These are phyloP conservation scores for Melanotaenia duboulayi DNA, from an alignment of 2,113 vertebrate genomes.

Conservation along the genomic window DNA sequence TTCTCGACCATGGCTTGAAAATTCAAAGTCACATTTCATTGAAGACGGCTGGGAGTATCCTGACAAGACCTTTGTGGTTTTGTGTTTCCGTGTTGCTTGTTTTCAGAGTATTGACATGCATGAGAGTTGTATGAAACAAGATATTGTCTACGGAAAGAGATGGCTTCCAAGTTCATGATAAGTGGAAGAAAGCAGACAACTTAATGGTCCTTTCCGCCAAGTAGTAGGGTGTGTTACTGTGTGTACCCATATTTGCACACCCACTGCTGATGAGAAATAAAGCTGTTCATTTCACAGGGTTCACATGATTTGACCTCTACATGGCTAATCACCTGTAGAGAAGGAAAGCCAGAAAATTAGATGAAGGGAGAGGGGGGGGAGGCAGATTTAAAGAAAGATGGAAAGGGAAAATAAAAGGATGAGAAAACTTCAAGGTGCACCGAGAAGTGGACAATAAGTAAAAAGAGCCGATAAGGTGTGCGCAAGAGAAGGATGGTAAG, in stretches of 20 bases:
- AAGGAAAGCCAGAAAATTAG: slow-evolving; percentile 42
- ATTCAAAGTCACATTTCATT: background rate
- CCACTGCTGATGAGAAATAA: slow-evolving; percentile 26
- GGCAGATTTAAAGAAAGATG: slow-evolving; percentile 29
- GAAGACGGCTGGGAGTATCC: background rate
- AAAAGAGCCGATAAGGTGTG: slow-evolving; percentile 21
- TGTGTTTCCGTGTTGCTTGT: background rate
- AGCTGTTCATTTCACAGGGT: slow-evolving; percentile 52
- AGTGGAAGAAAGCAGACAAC: slow-evolving; percentile 29
- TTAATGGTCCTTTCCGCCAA: slow-evolving; percentile 16
- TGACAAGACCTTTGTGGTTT: background rate
- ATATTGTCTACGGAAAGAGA: background rate
- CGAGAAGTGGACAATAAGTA: slow-evolving; percentile 35
- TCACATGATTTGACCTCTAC: slow-evolving; percentile 61
- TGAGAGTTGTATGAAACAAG: background rate
- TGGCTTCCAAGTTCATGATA: slow-evolving; percentile 18
- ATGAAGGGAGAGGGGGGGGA: slow-evolving; percentile 21
- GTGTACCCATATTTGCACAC: background rate
- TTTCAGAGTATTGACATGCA: background rate
- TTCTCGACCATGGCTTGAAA: background rate
- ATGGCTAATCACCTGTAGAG: slow-evolving; percentile 56
- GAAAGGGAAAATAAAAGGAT: slow-evolving; percentile 7
- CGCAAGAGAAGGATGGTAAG: background rate
- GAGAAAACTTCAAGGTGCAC: slow-evolving; percentile 30
- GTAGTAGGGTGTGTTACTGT: slow-evolving; percentile 11